These are phyloP conservation scores for Anguilla megastoma DNA, from an alignment of 2,797 vertebrate genomes.

Conservation along the genomic window DNA sequence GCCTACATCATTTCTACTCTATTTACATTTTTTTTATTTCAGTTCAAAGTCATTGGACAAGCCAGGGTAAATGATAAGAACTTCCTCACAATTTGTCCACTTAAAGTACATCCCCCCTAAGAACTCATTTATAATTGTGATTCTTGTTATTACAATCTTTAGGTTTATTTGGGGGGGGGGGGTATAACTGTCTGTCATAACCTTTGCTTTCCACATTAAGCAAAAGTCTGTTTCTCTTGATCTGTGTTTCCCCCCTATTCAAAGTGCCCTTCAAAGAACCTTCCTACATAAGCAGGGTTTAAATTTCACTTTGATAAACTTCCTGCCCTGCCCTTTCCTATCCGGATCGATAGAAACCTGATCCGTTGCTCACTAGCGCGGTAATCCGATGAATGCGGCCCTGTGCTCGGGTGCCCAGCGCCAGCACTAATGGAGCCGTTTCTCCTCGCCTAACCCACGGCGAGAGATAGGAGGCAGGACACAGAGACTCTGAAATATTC, in stretches of 20 bases:
- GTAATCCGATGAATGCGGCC: conserved; percentile 15
- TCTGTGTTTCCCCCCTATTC: background rate
- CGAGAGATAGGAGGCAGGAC: background rate
- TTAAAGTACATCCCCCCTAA: background rate
- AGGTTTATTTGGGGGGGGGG: too few relatives aligned
- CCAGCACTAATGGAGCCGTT: background rate
- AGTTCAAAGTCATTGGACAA: background rate
- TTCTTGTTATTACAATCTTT: background rate
- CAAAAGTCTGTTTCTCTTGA: background rate
- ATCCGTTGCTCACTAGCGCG: conserved; percentile 34
- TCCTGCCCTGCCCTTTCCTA: conserved; percentile 36
- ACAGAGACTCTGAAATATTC: background rate
- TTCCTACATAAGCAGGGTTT: conserved; percentile 34
- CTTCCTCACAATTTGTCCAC: background rate
- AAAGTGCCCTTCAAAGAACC: conserved; percentile 26
- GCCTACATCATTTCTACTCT: background rate
- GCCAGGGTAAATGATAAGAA: background rate
- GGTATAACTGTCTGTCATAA: background rate
- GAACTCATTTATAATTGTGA: background rate
- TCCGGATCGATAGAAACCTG: conserved; percentile 43
- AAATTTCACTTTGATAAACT: conserved; percentile 37
- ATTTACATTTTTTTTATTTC: background rate
- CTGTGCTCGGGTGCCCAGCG: background rate
- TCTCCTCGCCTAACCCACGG: background rate
- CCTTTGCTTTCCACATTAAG: background rate